These are phyloP conservation scores for Cheilinus undulatus DNA, from an alignment of 2,113 vertebrate genomes.

Conservation along the genomic window DNA sequence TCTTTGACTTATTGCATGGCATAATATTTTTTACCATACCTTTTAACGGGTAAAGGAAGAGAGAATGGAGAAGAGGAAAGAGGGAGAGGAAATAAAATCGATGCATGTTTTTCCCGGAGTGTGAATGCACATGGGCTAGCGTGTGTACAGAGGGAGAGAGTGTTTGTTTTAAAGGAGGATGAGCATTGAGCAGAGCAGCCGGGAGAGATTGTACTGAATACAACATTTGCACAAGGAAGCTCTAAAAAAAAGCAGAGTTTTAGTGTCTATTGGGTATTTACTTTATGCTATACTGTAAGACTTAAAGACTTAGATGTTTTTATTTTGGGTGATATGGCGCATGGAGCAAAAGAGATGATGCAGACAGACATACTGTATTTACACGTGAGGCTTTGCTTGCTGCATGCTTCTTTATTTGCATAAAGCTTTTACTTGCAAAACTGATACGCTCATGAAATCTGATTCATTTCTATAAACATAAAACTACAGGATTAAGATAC, in stretches of 20 bases:
- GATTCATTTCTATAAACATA: background rate
- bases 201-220: conserved; percentile 16
- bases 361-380: background rate
- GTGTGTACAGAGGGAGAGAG: conserved; percentile 26
- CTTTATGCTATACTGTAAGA: background rate
- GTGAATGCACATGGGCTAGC: conserved; percentile 55
- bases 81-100: conserved; percentile 23
- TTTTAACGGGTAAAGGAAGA: background rate
- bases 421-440: conserved; percentile 10
- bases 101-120: conserved; percentile 31
- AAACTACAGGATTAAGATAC: background rate
- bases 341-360: background rate
- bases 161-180: conserved; percentile 30
- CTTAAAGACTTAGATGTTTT: background rate
- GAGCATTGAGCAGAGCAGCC: conserved; percentile 23
- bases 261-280: too few relatives aligned
- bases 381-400: background rate
- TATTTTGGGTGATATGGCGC: background rate
- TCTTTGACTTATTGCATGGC: background rate
- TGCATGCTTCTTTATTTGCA: conserved; percentile 14
- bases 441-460: background rate
- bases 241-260: too few relatives aligned
- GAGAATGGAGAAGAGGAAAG: background rate
- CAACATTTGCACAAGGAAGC: background rate
- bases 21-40: background rate